Base-by-base conservation (phyloP, 2,113 vertebrate genomes). In the Caloenas nicobarica region DNA sequence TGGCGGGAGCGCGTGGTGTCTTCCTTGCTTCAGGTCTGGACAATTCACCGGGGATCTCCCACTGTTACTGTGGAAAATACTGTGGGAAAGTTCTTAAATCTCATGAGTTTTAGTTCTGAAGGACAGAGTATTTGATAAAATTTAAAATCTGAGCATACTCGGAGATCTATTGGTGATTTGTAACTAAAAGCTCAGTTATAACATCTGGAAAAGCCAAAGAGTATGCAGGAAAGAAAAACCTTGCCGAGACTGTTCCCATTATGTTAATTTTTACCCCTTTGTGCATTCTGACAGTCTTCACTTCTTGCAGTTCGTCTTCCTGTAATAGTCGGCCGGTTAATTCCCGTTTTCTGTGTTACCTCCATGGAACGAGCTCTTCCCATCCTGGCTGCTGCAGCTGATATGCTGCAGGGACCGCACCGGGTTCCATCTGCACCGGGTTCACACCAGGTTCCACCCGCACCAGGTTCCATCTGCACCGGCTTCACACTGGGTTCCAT, bases 391-490 rank as follows among this genome's bases (percentile, higher is more conserved):
- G 28, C 46, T 26, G n/a, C 3, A 8, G 16, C 28, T 23, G 17
- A 11, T 19, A 13, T 3, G 5, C 2, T 8, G 13, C 22, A 3
- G 42, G 11, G 42, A 2, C 26, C 9, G 33, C 38, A 2, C 31
- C 2, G 6, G 7, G 23, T 33, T 42, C 42, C 16, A 17, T 11
- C 42, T 16, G 7, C 42, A 44, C 42, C 3, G 16, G 16, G 42
- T 44, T 42, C 42, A 16, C 42, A 42, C 42, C 38, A 11, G 38
- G 38, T 40, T 40, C 38, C 38, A 40, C 38, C 38, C 11, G 38
- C 38, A 40, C 38, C 38, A 11, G 38, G 38, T 40, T 44, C 16
- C 42, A 17, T 16, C 42, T 6, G 16, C 7, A 44, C 42, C 17
- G 17, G 44, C 16, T 17, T 16, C 42, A 44, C 42, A 44, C 42